A percentile compares a stretch with the other conserved stretches of the same genome.
Conservation (phyloP, 2,888 invertebrate genomes). For the Carabus problematicus region DNA sequence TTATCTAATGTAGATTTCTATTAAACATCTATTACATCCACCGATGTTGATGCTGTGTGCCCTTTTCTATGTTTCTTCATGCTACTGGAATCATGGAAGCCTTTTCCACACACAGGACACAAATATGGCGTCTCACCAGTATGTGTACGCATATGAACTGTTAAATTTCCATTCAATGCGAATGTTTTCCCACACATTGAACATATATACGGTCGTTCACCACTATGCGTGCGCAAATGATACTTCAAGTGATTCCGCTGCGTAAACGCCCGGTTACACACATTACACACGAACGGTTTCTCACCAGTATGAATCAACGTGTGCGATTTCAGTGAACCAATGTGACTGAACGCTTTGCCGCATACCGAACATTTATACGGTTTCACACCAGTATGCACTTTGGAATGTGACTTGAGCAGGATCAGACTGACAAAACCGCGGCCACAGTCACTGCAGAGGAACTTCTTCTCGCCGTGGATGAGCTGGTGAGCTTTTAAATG, state of each 20-base stretch:
- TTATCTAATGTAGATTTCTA: no score
- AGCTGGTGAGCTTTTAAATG: constrained; percentile 24
- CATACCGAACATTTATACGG: constrained; percentile 52
- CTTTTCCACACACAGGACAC: constrained; percentile 34
- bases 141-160: constrained; percentile 35
- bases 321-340: constrained; percentile 51
- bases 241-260: constrained; percentile 47
- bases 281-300: constrained; percentile 48
- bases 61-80: constrained; percentile 40
- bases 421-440: constrained; percentile 43
- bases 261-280: constrained; percentile 43
- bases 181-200: constrained; percentile 49
- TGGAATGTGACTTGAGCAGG: constrained; percentile 36
- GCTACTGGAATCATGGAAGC: constrained; percentile 30
- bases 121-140: constrained; percentile 36
- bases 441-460: constrained; percentile 44
- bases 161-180: constrained; percentile 35
- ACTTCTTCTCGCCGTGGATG: constrained; percentile 36
- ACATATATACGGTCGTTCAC: constrained; percentile 51
- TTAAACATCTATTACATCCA: no score
- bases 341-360: constrained; percentile 52
- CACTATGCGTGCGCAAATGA: constrained; percentile 48
- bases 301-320: constrained; percentile 53
- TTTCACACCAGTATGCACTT: constrained; percentile 51
- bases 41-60: background rate